Evolutionary conservation across 1,140 invertebrate species (phyloP), one percentile per base, ranked within the genome.

Genomic region (Tetragonula clypearis): DNA sequence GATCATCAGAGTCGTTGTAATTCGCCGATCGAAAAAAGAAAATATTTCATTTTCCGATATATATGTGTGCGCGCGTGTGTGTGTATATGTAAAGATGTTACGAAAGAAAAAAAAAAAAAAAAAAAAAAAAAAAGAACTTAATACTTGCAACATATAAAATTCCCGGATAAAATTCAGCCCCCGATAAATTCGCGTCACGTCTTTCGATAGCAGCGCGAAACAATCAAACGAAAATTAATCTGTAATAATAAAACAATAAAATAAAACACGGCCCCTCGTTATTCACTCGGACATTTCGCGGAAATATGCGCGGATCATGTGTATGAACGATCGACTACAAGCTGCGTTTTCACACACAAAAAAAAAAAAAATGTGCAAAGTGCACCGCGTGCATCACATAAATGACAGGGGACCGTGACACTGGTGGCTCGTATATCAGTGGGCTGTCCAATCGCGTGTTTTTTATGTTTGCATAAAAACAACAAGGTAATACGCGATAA

Each of bases 401-500:
- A 49, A 72, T 53, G 78, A 23, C 81, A 58, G 12, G 66, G n/a
- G 69, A 58, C 55, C 65, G 68, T 66, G 78, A 80, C 74, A 65
- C 58, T 60, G 41, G 62, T 41, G n/a, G 65, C 41, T 53, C 68
- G 60, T 88, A 77, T 86, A 81, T 86, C 72, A 88, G 56, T 71
- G 79, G 69, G 69, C 82, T 90, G 87, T 90, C 76, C 76, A 65
- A 79, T 49, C 75, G 65, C 71, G 55, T 86, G 26, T 68, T 86
- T 90, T 91, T 87, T 90, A 89, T 81, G 66, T 79, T 68, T 88
- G 82, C 82, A 86, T 89, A 91, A 90, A 90, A 89, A 90, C 82
- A 80, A 74, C 78, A 53, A n/a, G 65, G 68, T 83, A 83, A 88
- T 73, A 73, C 85, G 85, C 84, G 84, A 86, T 82, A 80, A 74